Conservation (phyloP, 2,113 vertebrate genomes). For the Malurus elegans region DNA sequence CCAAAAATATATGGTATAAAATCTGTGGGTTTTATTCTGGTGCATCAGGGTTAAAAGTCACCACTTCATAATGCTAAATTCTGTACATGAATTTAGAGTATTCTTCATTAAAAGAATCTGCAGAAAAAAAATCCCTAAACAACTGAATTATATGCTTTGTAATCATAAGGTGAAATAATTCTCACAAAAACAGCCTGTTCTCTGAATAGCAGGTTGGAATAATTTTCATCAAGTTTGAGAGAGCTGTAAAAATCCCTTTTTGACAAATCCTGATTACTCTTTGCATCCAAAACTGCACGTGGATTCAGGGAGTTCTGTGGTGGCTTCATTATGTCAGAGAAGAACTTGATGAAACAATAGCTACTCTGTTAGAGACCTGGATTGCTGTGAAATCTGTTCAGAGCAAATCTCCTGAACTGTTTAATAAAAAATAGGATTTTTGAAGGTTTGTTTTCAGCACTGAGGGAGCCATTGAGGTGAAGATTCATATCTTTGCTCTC, state of each 20-base stretch:
- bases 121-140: neutral
- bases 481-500: neutral
- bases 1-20: neutral
- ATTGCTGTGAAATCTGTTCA: constrained; percentile 30
- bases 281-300: neutral
- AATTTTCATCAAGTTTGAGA: neutral
- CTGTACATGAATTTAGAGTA: neutral
- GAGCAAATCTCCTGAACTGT: constrained; percentile 37
- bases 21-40: neutral
- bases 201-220: neutral
- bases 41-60: neutral
- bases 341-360: constrained; percentile 36
- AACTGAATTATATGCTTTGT: neutral
- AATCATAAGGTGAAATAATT: neutral
- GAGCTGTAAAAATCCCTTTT: neutral
- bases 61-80: neutral
- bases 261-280: neutral
- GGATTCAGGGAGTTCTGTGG: neutral
- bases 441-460: constrained; percentile 13
- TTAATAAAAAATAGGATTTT: constrained; percentile 31
- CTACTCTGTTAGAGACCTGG: constrained; percentile 53
- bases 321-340: constrained; percentile 8
- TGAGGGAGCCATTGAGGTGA: constrained; percentile 13
- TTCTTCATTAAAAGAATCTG: neutral
- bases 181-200: neutral